A percentile compares a stretch with the other conserved stretches of the same genome.
Evolutionary conservation across 2,113 vertebrate species (phyloP).

Genomic region (Myodes glareolus): DNA sequence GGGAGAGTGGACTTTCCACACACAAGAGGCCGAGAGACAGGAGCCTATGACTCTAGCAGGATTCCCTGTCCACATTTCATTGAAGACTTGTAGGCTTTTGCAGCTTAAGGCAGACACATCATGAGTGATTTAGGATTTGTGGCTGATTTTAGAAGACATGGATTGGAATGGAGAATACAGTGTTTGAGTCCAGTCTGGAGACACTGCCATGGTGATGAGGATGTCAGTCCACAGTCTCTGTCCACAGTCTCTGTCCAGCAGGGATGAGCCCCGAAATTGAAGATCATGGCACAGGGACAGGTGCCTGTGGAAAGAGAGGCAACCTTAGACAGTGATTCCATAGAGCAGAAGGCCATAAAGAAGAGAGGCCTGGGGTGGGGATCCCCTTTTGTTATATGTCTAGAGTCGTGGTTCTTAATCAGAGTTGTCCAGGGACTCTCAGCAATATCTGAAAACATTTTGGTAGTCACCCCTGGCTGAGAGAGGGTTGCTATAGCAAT

Average conservation of each 20-base stretch:
- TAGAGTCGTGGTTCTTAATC: neutral
- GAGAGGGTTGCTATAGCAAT: neutral
- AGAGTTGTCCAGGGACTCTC: neutral
- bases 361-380: neutral
- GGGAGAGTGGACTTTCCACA: too few relatives aligned
- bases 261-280: neutral
- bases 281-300: too few relatives aligned
- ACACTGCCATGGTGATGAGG: neutral
- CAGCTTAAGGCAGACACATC: neutral
- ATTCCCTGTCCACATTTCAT: neutral
- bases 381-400: too few relatives aligned
- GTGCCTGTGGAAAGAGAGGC: neutral
- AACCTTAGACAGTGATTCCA: neutral
- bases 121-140: neutral
- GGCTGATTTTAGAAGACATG: neutral
- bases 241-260: neutral
- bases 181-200: neutral
- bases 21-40: neutral
- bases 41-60: accelerated
- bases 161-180: neutral
- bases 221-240: neutral
- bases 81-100: neutral
- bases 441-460: neutral
- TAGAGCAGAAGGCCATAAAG: neutral
- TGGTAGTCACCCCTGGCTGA: too few relatives aligned